phyloP scores from a whole-genome alignment of 2,888 invertebrate genomes.

The Ceraclea dissimilis region DNA sequence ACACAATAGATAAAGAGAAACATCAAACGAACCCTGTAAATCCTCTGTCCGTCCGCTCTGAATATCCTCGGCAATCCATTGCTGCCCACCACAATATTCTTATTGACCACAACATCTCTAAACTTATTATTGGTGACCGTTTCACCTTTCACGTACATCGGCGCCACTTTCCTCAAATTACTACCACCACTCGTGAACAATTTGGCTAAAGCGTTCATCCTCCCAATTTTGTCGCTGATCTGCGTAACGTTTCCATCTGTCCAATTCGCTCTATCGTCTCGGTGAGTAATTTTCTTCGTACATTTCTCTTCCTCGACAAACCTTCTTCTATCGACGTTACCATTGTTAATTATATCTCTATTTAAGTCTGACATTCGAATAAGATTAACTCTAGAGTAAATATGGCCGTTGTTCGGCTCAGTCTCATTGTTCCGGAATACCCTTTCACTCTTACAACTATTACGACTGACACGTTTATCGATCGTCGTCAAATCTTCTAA shows the following conservation, averaged over 20 bases:
- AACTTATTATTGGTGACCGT: conserved; percentile 17
- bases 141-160: conserved; percentile 21
- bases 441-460: too few species aligned
- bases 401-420: neutral
- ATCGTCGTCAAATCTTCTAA: too few species aligned
- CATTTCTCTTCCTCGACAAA: neutral
- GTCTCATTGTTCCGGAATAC: neutral
- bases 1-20: too few species aligned
- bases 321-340: neutral
- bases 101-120: conserved; percentile 13
- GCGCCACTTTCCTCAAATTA: conserved; percentile 4
- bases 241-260: neutral
- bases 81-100: conserved; percentile 1
- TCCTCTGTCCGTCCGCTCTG: conserved; percentile 23
- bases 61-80: conserved; percentile 13
- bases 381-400: neutral
- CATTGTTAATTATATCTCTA: neutral
- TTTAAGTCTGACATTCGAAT: neutral
- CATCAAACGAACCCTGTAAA: conserved; percentile 22
- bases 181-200: conserved; percentile 4
- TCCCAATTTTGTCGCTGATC: conserved; percentile 3
- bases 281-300: neutral
- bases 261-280: neutral
- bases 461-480: neutral
- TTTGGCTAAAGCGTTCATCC: conserved; percentile 7